Conservation (phyloP, 2,113 vertebrate species). For the Dipodomys ordii region DNA sequence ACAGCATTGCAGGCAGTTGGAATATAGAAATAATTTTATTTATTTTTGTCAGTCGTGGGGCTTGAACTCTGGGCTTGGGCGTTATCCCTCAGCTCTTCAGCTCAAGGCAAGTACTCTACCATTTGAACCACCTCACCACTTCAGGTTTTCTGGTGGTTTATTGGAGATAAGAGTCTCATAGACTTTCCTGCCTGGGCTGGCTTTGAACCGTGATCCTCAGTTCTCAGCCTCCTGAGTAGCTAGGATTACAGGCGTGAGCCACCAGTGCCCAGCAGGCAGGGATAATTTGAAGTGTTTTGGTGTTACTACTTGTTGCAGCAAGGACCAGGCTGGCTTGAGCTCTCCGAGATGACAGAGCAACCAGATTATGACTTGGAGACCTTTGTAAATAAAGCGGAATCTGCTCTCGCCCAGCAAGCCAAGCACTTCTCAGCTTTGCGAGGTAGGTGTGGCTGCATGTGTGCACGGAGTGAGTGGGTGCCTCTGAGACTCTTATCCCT, state of each 20-base stretch:
- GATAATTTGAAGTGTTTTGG: slow-evolving; percentile 43
- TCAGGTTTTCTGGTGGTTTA: no score
- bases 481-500: neutral
- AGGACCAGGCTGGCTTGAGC: slow-evolving; percentile 81
- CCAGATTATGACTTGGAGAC: slow-evolving; percentile 88
- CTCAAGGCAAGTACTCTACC: no score
- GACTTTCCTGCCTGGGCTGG: no score
- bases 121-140: no score
- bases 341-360: slow-evolving; percentile 85
- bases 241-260: no score
- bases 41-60: no score
- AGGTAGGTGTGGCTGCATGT: slow-evolving; percentile 76
- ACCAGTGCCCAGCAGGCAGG: neutral
- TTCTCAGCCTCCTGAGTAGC: no score
- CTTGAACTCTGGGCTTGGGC: no score
- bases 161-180: no score
- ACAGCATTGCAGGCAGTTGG: neutral
- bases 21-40: no score
- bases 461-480: neutral
- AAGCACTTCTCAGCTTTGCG: slow-evolving; percentile 76
- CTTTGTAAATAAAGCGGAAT: slow-evolving; percentile 85
- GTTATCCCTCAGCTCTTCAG: no score
- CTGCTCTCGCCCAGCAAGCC: slow-evolving; percentile 79
- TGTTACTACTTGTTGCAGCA: slow-evolving; percentile 74
- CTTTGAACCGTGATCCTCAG: no score